Evolutionary conservation across 2,888 invertebrate genomes (phyloP).

Genomic region (Tenthredo distinguenda): DNA sequence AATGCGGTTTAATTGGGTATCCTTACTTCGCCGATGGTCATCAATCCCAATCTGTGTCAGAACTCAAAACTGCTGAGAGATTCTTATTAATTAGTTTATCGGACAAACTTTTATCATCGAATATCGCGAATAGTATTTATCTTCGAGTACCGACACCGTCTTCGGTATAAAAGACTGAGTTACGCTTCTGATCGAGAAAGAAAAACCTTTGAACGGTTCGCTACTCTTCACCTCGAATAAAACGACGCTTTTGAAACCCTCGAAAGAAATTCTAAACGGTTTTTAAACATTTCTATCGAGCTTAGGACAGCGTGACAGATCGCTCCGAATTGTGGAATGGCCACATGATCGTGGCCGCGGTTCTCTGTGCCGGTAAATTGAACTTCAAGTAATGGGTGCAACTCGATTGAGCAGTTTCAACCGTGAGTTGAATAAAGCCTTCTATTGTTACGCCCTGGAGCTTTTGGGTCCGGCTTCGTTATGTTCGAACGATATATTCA

Average conservation of each 20-base stretch:
- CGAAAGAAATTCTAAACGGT: background rate
- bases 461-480: slow-evolving; percentile 20
- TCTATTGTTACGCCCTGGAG: slow-evolving; percentile 34
- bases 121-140: background rate
- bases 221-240: background rate
- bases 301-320: background rate
- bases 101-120: slow-evolving; percentile 3
- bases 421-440: slow-evolving; percentile 34
- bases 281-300: background rate
- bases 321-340: background rate
- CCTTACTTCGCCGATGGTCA: slow-evolving; percentile 14
- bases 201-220: background rate
- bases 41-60: slow-evolving; percentile 16
- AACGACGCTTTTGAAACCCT: background rate
- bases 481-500: slow-evolving; percentile 20
- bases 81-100: slow-evolving; percentile 42
- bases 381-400: slow-evolving; percentile 33
- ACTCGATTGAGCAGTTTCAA: slow-evolving; percentile 29
- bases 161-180: background rate
- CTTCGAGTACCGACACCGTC: background rate
- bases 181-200: background rate
- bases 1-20: slow-evolving; percentile 40
- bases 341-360: background rate
- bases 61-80: slow-evolving; percentile 20
- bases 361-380: slow-evolving; percentile 14